Conservation (phyloP, 1,140 invertebrate genomes). For the Drosophila sproati region DNA sequence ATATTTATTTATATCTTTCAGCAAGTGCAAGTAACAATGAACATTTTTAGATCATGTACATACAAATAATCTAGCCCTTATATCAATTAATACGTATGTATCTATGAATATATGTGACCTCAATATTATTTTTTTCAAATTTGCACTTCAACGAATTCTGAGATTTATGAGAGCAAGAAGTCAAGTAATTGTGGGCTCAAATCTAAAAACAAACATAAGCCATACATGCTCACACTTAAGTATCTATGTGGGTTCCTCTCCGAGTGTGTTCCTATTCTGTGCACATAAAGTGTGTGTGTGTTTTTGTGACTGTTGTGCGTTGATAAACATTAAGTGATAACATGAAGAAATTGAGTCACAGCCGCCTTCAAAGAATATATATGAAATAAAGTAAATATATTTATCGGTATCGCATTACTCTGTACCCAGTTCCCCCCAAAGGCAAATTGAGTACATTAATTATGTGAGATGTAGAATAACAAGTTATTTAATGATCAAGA, state of each 20-base stretch:
- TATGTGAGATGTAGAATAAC: too few species aligned
- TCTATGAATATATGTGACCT: conserved; percentile 28
- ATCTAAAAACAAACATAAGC: conserved; percentile 34
- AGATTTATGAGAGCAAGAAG: conserved; percentile 41
- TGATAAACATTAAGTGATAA: conserved; percentile 54
- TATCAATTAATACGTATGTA: conserved; percentile 7
- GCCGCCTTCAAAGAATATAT: conserved; percentile 21
- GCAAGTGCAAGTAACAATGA: neutral
- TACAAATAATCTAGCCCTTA: neutral
- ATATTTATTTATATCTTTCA: neutral
- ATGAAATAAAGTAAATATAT: conserved; percentile 31
- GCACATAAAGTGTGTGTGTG: neutral
- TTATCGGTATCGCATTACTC: conserved; percentile 23
- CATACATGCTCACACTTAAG: neutral
- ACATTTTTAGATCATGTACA: neutral
- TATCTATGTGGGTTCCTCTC: neutral
- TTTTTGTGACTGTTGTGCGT: conserved; percentile 17
- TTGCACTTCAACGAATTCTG: conserved; percentile 37
- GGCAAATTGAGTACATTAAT: too few species aligned
- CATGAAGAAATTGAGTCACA: conserved; percentile 47
- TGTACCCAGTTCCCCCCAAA: neutral
- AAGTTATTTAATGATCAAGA: too few species aligned
- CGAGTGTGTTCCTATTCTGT: neutral
- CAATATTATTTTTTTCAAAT: conserved; percentile 28
- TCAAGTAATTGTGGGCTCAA: conserved; percentile 38